Evolutionary conservation across 1,140 invertebrate species (phyloP), one percentile per base, ranked within the genome.

Genomic region (Macrocentrus cingulum): DNA sequence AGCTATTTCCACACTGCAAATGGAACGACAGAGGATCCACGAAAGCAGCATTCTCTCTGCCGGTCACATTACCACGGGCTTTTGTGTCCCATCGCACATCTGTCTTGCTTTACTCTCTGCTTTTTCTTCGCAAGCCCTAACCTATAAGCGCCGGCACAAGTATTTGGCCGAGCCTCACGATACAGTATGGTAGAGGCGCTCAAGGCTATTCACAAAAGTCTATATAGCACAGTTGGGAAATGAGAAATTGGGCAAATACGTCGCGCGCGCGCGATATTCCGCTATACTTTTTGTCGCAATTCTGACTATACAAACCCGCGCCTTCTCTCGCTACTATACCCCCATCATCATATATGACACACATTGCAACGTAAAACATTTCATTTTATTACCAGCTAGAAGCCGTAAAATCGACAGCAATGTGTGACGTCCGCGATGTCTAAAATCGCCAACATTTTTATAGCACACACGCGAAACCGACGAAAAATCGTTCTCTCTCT

Each of bases 1-100:
- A 42, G 58, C 50, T 54, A 55, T 60, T 60, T 59, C 50, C 20
- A 36, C n/a, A 20, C 56, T 37, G 16, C 22, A 22, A 53, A 59
- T 51, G 48, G 61, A 59, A 46, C 23, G 37, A 23, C n/a, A n/a
- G 20, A 37, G 32, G 52, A 51, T 39, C 39, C 32, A 44, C 37
- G 34, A 58, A 58, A 45, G 56, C 25, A 11, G 23, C 13, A 32
- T 36, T 29, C 13, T 48, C 18, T 20, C 25, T 44, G 25, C 46
- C 18, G 8, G 23, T 36, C 48, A 51, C 48, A 51, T 34, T 19
- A n/a, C n/a, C n/a, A n/a, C n/a, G n/a, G n/a, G 36, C 36, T 29
- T 4, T 29, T 29, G 25, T 29, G 25, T 29, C 25, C 25, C 4
- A 29, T 29, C 25, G 4, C 4, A 29, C 25, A 4, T 29, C 25